Percentiles rank a stretch among this genome's conserved stretches.
Evolutionary conservation across 2,113 vertebrate species (phyloP).

Genomic region (Ictalurus furcatus): DNA sequence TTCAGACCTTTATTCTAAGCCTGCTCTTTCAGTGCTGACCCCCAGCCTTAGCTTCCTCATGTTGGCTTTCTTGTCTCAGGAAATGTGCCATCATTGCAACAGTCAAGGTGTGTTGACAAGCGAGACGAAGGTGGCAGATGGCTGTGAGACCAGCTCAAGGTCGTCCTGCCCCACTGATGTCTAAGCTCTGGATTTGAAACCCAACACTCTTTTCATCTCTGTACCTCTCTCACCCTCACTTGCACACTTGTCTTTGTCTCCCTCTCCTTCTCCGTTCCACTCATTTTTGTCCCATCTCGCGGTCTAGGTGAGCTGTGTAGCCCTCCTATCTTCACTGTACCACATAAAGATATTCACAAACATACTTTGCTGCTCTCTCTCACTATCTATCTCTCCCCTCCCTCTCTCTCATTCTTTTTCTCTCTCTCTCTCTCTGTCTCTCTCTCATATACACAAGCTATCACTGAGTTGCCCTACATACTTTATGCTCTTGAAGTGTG

Average conservation of each 20-base stretch:
- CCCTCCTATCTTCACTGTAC: slow-evolving; percentile 67
- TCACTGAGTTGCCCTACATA: slow-evolving; percentile 55
- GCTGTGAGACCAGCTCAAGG: slow-evolving; percentile 77
- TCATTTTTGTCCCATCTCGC: slow-evolving; percentile 16
- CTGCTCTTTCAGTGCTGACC: slow-evolving; percentile 24
- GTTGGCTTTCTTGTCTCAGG: slow-evolving; percentile 51
- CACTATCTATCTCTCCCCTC: slow-evolving; percentile 47
- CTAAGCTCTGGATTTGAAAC: slow-evolving; percentile 71
- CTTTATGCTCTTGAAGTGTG: slow-evolving; percentile 66
- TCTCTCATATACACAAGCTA: slow-evolving; percentile 16
- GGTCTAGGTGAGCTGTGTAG: slow-evolving; percentile 67
- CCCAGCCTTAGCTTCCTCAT: neutral
- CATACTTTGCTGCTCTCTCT: slow-evolving; percentile 38
- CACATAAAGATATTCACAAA: slow-evolving; percentile 50
- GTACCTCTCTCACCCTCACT: slow-evolving; percentile 27
- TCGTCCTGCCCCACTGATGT: slow-evolving; percentile 72
- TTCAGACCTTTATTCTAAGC: slow-evolving; percentile 10
- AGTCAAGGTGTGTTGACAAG: slow-evolving; percentile 75
- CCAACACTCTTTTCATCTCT: slow-evolving; percentile 58
- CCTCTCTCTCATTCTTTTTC: slow-evolving; percentile 25
- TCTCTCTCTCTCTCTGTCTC: slow-evolving; percentile 40
- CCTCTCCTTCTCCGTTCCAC: slow-evolving; percentile 39
- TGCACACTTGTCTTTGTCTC: slow-evolving; percentile 21
- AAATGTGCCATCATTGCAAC: slow-evolving; percentile 70
- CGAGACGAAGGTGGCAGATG: slow-evolving; percentile 78